Evolutionary conservation across 2,888 invertebrate genomes (phyloP).

Genomic region (Carcina quercana): DNA sequence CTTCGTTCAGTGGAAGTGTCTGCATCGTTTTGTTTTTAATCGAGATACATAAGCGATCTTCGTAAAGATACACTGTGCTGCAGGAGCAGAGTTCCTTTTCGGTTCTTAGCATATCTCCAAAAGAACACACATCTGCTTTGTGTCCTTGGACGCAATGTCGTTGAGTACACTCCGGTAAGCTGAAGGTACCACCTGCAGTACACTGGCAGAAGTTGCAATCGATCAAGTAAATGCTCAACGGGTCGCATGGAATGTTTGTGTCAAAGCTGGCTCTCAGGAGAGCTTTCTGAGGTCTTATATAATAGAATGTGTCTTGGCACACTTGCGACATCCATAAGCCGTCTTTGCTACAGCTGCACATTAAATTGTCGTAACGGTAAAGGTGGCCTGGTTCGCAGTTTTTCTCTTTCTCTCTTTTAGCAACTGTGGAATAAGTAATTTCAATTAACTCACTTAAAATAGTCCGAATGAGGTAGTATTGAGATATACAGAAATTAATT

Average conservation of each 20-base stretch:
- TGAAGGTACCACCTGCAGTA: slow-evolving; percentile 19
- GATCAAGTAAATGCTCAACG: slow-evolving; percentile 32
- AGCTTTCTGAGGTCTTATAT: slow-evolving; percentile 20
- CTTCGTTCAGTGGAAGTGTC: slow-evolving; percentile 13
- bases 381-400: slow-evolving; percentile 25
- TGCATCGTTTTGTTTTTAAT: slow-evolving; percentile 23
- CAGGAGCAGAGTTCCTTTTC: slow-evolving; percentile 35
- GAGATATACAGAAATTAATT: too few species aligned
- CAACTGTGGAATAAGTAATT: neutral
- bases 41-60: slow-evolving; percentile 36
- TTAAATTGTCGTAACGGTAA: slow-evolving; percentile 26
- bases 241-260: slow-evolving; percentile 15
- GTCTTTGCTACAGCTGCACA: slow-evolving; percentile 32
- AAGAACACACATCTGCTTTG: slow-evolving; percentile 31
- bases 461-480: too few species aligned
- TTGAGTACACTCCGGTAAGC: slow-evolving; percentile 29
- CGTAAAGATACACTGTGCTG: slow-evolving; percentile 33
- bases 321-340: slow-evolving; percentile 36
- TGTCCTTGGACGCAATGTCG: slow-evolving; percentile 26
- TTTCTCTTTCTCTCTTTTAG: neutral
- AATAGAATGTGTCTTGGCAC: slow-evolving; percentile 28
- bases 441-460: too few species aligned
- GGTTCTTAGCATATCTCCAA: slow-evolving; percentile 33
- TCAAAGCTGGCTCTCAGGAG: neutral
- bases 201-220: slow-evolving; percentile 46